Percentiles rank a stretch among this genome's conserved stretches.
Conservation (phyloP, 2,888 invertebrate genomes). For the Nipponacmea schrenckii region DNA sequence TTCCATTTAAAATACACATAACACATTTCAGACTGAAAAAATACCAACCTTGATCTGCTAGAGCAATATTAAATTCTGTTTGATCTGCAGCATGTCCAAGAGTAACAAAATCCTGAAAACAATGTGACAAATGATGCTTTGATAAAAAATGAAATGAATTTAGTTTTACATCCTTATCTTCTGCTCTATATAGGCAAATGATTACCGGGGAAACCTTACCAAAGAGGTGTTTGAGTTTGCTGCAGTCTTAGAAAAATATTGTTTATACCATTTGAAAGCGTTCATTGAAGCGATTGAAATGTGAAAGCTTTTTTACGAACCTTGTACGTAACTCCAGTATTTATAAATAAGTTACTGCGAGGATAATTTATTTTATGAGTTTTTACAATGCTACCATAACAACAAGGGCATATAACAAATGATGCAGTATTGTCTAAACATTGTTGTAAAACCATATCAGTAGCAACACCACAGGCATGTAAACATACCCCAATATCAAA, state of each 20-base stretch:
- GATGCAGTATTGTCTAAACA: conserved; percentile 81
- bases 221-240: no score
- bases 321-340: conserved; percentile 49
- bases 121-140: background rate
- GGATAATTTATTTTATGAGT: conserved; percentile 86
- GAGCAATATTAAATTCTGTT: conserved; percentile 76
- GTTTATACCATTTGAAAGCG: no score
- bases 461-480: conserved; percentile 95
- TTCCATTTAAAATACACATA: conserved; percentile 71
- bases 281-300: no score
- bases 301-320: conserved; percentile 30
- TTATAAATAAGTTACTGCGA: conserved; percentile 72
- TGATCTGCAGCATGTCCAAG: conserved; percentile 93
- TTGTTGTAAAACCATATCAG: conserved; percentile 88
- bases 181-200: no score
- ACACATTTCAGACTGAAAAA: conserved; percentile 73
- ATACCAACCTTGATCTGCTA: conserved; percentile 57
- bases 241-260: no score
- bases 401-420: conserved; percentile 93
- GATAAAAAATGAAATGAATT: no score
- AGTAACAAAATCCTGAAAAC: conserved; percentile 77
- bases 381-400: conserved; percentile 87
- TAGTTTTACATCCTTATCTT: no score
- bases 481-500: conserved; percentile 88
- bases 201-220: no score